These are phyloP conservation scores for Oryctes rhinoceros DNA, from an alignment of 1,140 invertebrate genomes.

Conservation along the genomic window DNA sequence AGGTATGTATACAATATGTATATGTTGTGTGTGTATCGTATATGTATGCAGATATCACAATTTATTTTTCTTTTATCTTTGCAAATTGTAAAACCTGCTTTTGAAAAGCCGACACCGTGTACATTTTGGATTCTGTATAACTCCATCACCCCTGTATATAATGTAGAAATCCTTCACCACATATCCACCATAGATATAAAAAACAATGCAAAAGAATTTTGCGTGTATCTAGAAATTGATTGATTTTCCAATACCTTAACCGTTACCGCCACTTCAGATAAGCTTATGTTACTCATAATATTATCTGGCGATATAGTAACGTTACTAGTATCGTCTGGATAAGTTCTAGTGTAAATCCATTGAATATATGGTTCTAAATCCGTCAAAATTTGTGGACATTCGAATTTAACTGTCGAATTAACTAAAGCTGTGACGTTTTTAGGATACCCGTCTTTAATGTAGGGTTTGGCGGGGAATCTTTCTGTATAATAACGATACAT, in stretches of 20 bases:
- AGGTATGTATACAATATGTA: not conserved
- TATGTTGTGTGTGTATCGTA: no score
- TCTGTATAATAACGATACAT: conserved; percentile 63
- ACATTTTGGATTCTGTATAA: conserved; percentile 42
- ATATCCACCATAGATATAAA: conserved; percentile 28
- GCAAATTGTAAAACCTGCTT: no score
- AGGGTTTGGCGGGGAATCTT: conserved; percentile 78
- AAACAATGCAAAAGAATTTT: conserved; percentile 1
- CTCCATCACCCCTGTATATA: conserved; percentile 49
- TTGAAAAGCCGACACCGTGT: conserved; percentile 14
- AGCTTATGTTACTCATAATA: conserved; percentile 10
- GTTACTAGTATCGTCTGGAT: conserved; percentile 51
- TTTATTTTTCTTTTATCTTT: not conserved
- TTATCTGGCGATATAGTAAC: not conserved
- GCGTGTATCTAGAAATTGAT: not conserved
- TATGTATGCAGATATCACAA: not conserved
- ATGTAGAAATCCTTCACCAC: conserved; percentile 36
- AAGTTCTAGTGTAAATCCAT: conserved; percentile 68
- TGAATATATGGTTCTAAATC: conserved; percentile 79
- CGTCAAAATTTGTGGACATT: conserved; percentile 75
- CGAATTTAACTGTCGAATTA: conserved; percentile 74
- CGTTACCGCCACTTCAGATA: not conserved
- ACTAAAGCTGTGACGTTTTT: conserved; percentile 79
- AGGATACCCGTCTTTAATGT: conserved; percentile 80
- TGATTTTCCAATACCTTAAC: conserved; percentile 32